Evolutionary conservation across 2,888 invertebrate species (phyloP), one percentile per base, ranked within the genome.

Genomic region (Epinotia nisella): DNA sequence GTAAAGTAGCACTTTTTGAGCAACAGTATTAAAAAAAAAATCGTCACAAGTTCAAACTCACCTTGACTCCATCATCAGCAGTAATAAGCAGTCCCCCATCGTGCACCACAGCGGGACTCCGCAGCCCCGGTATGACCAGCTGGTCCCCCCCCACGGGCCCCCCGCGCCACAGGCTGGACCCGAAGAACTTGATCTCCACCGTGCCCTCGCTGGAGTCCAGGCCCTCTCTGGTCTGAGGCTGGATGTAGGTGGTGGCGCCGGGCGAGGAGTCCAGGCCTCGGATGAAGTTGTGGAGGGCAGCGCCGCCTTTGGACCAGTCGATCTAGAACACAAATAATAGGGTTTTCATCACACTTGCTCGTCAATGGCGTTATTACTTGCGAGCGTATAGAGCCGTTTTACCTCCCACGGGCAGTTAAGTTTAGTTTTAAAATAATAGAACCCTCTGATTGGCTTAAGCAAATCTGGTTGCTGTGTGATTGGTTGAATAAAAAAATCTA

Each of bases 181-280:
- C 98, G 85, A 96, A 99, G 56, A 99, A 91, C 61, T 91, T 92
- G 73, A 84, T 82, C 78, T 93, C 90, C 24, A 91, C 75, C n/a
- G 83, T 83, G 1, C 83, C 76, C 2, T 86, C 87, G 24, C 81
- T 82, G 29, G 92, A 88, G 0, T 84, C 83, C 3, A 90, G 82
- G 7, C 91, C 84, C 0, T 94, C 94, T 64, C 84, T 89, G 21
- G 85, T 88, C 75, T 91, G 90, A 53, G 87, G 83, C 74, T 86
- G 84, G 66, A 93, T 89, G 76, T 89, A 88, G 0, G 96, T 95
- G 89, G 97, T 96, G 0, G 99, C 99, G 0, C 99, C 99, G 0
- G 99, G 99, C 0, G 98, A 97, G 3, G 98, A 98, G 87, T 99
- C 99, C 82, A 98, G 94, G 0, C 98, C 99, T 21, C 99, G 94